Base-by-base conservation (phyloP, 2,113 vertebrate genomes). In the Todiramphus chloris region DNA sequence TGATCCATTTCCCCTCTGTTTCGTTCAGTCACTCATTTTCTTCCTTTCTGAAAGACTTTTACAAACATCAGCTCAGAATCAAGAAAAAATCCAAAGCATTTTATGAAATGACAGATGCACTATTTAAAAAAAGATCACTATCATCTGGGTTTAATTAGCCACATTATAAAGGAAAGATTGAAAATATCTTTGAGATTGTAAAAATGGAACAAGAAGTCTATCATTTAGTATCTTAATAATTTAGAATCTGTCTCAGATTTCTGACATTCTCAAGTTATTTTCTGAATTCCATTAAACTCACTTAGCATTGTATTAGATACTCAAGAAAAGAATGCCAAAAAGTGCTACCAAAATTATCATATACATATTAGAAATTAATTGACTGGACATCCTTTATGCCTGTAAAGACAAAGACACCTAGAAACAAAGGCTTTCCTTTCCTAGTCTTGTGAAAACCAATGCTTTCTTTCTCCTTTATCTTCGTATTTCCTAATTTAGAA, bases 191-290 rank as follows among this genome's bases (percentile, higher is more conserved):
- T 70, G 60, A 72, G 76, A 79, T n/a, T 88, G 59, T 94, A 90
- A 89, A 83, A 90, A 62, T 83, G 75, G 82, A 94, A 79, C 37
- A 83, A 92, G 84, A 94, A 91, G 25, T 67, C 75, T 80, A 77
- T 95, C 7, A 84, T 94, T 90, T 95, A 73, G 39, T 89, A 41
- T 84, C 51, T 89, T 93, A 92, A 94, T 93, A 92, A 91, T 91
- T 96, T 83, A 96, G 56, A 83, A n/a, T 51, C 70, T 89, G 37
- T 82, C 69, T 95, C 30, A 39, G 33, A 73, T 90, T 88, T 95
- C 56, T 69, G 59, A 83, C 15, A 10, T 86, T 86, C 81, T 60
- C 50, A 87, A 75, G 70, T 87, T 93, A 74, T 81, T 95, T 96
- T 87, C 56, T 92, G 55, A 83, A 87, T 89, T 80, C 56, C 60